Base-by-base conservation (phyloP, 2,797 vertebrate genomes). In the Rhabdophis nuchalis region DNA sequence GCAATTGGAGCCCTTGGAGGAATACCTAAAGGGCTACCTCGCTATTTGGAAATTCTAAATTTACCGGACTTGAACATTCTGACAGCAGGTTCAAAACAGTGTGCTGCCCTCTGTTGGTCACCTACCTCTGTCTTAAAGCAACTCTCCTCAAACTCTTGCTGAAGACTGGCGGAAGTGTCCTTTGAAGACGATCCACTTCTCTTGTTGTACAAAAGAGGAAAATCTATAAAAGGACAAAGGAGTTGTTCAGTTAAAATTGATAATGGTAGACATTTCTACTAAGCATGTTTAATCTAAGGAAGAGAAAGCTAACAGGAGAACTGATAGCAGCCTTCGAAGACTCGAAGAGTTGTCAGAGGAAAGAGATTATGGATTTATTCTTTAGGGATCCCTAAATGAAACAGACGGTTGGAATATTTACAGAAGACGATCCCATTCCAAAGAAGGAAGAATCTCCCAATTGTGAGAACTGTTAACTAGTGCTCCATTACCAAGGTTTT, bases 171-270 rank as follows among this genome's bases (percentile, higher is more conserved):
- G 87, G 95, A 91, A 36, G 56, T 12, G 0, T 97, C 96, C 94
- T 94, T 95, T 53, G 94, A 68, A 14, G 89, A 93, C 0, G 91
- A 58, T 3, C 54, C 92, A 5, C 93, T 54, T 82, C 92, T 97
- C 93, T 72, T 96, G 93, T 85, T 29, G 12, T 95, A 94, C 64
- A 94, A 68, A 12, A 96, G 89, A 13, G 68, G 95, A 82, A 96
- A 94, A 95, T 94, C 97, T 98, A 94, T 16, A 57, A 64, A 92
- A 93, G 23, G 54, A 96, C 27, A 95, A 87, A 0, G 3, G 57
- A 36, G 32, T 10, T 12, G 86, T 56, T 92, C 8, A 53, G 53
- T 87, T 25, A 82, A 16, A 92, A 41, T 9, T 9, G 12, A 61
- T 29, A 27, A 3, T 61, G 60, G 27, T 52, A 5, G 46, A 25